Percentiles rank a stretch among this genome's conserved stretches.
Conservation (phyloP, 2,888 invertebrate species). For the Chrysina gloriosa region DNA sequence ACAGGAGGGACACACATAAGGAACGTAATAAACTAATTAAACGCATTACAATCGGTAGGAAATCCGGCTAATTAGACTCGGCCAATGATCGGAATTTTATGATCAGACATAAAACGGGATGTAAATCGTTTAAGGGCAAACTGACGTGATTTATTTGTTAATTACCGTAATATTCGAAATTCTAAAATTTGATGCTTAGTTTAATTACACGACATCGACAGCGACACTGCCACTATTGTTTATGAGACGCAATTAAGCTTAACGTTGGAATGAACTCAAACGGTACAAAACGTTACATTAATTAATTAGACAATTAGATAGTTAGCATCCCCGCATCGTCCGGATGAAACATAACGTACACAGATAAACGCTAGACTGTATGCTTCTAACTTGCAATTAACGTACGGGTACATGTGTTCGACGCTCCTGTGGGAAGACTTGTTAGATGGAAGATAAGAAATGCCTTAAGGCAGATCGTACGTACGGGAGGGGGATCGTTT, state of each 20-base stretch:
- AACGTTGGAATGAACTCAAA: slow-evolving; percentile 9
- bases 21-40: not conserved
- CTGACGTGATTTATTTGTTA: slow-evolving; percentile 16
- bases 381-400: slow-evolving; percentile 5
- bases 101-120: slow-evolving; percentile 19
- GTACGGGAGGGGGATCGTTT: too few relatives aligned
- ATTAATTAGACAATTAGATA: slow-evolving; percentile 27
- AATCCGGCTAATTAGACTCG: slow-evolving; percentile 16
- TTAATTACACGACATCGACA: slow-evolving; percentile 5
- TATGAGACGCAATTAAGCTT: slow-evolving; percentile 10
- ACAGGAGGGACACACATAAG: not conserved
- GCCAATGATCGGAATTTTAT: slow-evolving; percentile 4
- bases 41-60: not conserved
- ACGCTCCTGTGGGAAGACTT: slow-evolving; percentile 7
- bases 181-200: slow-evolving; percentile 17
- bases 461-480: too few relatives aligned
- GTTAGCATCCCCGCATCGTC: slow-evolving; percentile 13
- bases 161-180: slow-evolving; percentile 30
- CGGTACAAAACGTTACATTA: slow-evolving; percentile 13
- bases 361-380: slow-evolving; percentile 2
- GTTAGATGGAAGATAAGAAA: not conserved
- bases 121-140: not conserved
- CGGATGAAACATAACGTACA: slow-evolving; percentile 5
- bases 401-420: slow-evolving; percentile 6
- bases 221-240: not conserved